Base-by-base conservation (phyloP, 2,888 invertebrate species). In the Nomada hirtipes region DNA sequence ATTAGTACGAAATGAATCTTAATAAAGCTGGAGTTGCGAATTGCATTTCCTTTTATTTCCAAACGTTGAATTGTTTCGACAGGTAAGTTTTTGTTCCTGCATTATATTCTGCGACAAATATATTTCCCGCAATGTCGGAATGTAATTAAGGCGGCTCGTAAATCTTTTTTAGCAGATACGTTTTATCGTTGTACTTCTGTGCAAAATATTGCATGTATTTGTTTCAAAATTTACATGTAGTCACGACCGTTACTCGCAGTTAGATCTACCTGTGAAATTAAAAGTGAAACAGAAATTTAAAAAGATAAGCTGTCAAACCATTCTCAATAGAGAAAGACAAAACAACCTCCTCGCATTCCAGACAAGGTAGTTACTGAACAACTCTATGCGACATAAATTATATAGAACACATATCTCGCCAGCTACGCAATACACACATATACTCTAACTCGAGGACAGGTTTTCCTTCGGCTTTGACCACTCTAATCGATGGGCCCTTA, bases 311-410 rank as follows among this genome's bases (percentile, higher is more conserved):
- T 15, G 13, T 1, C 11, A 44, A 50, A 47, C 3, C 47, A 50
- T 26, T 52, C 42, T 80, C 69, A 20, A 23, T 13, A n/a, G 59
- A 72, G 63, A 36, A 36, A 61, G 44, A 55, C 64, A 79, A 59
- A 85, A 76, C 85, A 87, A 84, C 86, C 88, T 87, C 85, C 86
- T 70, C 71, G 79, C 86, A 90, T 90, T 89, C 89, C 89, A 85
- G 87, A 76, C 90, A 90, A 90, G 89, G 90, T 90, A 79, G 70
- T 77, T 86, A 88, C 89, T 79, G 89, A 47, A 71, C 60, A 60
- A 71, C 55, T 69, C 63, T 70, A 44, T n/a, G n/a, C 53, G 52
- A 72, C 52, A 64, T 72, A 75, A 76, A 63, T 63, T 71, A 70
- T 29, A 68, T 67, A 55, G 84, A 64, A 74, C 60, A 55, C 70